Evolutionary conservation across 2,797 vertebrate genomes (phyloP).

Genomic region (Sebastes iracundus): DNA sequence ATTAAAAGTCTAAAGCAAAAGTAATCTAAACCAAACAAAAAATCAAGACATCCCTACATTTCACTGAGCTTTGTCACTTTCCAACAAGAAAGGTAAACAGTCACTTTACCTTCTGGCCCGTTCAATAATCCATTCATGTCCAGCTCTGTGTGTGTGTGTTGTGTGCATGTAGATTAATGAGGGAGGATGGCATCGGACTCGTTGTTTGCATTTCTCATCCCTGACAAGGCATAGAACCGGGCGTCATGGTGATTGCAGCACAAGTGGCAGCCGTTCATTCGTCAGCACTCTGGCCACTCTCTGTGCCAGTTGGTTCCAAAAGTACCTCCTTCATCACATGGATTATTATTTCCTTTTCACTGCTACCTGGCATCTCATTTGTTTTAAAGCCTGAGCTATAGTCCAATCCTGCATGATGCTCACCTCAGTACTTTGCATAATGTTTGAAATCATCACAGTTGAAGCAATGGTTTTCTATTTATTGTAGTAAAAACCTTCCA

Average conservation of each 20-base stretch:
- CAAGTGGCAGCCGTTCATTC: slow-evolving; percentile 27
- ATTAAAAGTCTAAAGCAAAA: neutral
- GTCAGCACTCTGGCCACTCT: slow-evolving; percentile 44
- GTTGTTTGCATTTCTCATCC: slow-evolving; percentile 47
- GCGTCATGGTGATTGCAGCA: neutral
- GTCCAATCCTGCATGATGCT: slow-evolving; percentile 29
- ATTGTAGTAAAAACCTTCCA: neutral
- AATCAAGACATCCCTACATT: neutral
- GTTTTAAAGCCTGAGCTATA: slow-evolving; percentile 31
- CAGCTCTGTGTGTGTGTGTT: neutral
- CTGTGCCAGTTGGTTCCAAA: slow-evolving; percentile 30
- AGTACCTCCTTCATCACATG: slow-evolving; percentile 63
- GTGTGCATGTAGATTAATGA: slow-evolving; percentile 42
- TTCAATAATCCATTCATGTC: neutral
- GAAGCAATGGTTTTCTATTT: neutral
- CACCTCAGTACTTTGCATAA: slow-evolving; percentile 24
- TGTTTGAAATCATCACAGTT: slow-evolving; percentile 26
- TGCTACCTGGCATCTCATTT: slow-evolving; percentile 44
- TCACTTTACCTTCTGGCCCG: neutral
- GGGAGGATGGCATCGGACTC: slow-evolving; percentile 31
- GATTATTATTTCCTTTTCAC: slow-evolving; percentile 49
- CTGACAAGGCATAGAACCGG: slow-evolving; percentile 50
- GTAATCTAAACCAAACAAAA: neutral
- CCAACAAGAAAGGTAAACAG: neutral
- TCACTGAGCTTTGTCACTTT: neutral